Evolutionary conservation across 2,888 invertebrate genomes (phyloP), one percentile per base, ranked within the genome.

Genomic region (Microctonus brassicae): DNA sequence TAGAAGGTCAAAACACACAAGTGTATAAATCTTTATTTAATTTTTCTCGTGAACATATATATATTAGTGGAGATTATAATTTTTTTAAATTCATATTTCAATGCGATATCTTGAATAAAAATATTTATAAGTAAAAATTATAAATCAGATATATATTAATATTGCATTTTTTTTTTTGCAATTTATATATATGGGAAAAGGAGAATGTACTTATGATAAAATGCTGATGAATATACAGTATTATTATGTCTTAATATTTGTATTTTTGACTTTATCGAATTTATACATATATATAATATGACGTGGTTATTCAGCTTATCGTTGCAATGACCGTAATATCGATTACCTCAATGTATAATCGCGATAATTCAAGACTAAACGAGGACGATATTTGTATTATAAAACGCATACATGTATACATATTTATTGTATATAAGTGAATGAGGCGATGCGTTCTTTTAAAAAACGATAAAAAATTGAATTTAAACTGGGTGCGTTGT

Each of bases 321-420:
- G 33, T 65, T 29, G 24, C 17, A n/a, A n/a, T 10, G 33, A 60
- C 42, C 20, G 58, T 47, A 67, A 47, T 67, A 67, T 67, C 39
- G 57, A 67, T 67, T 67, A 67, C 57, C 66, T 3, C 26, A 58
- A 52, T 58, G n/a, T n/a, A n/a, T 29, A 57, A 57, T 57, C 57
- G 29, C n/a, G 11, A 1, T 57, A 57, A 6, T 29, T n/a, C n/a
- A 13, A 29, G 52, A 20, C 57, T 26, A 11, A 29, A 29, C 13
- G 11, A 29, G 11, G 29, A 13, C 39, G 4, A 36, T 39, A 39
- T 11, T 4, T n/a, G 13, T 36, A 5, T n/a, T n/a, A 17, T 10
- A 2, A 22, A 29, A 58, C 1, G 11, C 13, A 22, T 53, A 11
- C 10, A 24, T 22, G 22, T 11, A 24, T 20, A 24, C 22, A 53